phyloP scores from a whole-genome alignment of 2,797 vertebrate species.

The Schizopygopsis pylzovi region DNA sequence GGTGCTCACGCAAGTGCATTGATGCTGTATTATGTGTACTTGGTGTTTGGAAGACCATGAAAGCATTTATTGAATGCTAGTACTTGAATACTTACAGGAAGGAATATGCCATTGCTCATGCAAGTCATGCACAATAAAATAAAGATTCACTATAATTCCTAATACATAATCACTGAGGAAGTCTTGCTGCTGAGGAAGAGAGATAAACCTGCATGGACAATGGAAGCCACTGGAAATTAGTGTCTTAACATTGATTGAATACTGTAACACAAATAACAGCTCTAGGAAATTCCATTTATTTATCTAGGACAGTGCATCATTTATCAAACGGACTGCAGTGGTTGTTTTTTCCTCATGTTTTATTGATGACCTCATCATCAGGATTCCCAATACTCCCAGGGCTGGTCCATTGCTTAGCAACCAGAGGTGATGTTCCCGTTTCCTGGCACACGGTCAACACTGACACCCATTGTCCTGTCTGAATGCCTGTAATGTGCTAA shows the following conservation, averaged over 20 bases:
- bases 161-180: conserved; percentile 1
- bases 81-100: conserved; percentile 1
- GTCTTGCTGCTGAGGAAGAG: conserved; percentile 12
- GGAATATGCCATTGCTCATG: not conserved
- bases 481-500: conserved; percentile 28
- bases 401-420: conserved; percentile 42
- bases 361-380: conserved; percentile 30
- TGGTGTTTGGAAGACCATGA: conserved; percentile 18
- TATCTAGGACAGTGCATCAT: not conserved
- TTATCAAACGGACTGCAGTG: not conserved
- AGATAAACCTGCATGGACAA: conserved; percentile 4
- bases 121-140: not conserved
- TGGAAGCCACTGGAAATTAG: not conserved
- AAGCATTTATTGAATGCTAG: conserved; percentile 12
- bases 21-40: conserved; percentile 11
- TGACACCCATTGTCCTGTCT: conserved; percentile 21
- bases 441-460: conserved; percentile 36
- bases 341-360: conserved; percentile 32
- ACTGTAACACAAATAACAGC: conserved; percentile 6
- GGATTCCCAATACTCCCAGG: conserved; percentile 31
- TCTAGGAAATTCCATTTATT: not conserved
- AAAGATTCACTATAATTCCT: not conserved
- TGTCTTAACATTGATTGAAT: not conserved
- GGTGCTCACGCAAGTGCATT: conserved; percentile 7
- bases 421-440: conserved; percentile 25